These are phyloP conservation scores for Ethmia dodecea DNA, from an alignment of 2,888 invertebrate species.

Conservation along the genomic window DNA sequence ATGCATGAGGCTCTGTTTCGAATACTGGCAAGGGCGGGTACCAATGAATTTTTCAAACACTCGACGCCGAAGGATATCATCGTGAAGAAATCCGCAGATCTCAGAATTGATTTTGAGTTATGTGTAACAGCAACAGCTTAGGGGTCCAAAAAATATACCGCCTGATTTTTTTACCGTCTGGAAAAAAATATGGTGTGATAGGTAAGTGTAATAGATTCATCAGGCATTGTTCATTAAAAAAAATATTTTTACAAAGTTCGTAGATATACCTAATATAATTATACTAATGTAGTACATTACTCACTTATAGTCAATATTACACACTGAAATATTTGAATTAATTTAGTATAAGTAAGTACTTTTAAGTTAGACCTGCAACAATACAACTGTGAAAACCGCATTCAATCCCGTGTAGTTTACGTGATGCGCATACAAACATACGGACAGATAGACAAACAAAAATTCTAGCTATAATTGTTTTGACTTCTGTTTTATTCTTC, in stretches of 20 bases:
- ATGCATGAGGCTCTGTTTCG: too few relatives aligned
- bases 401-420: background rate
- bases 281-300: background rate
- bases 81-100: too few relatives aligned
- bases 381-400: background rate
- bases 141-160: too few relatives aligned
- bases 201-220: background rate
- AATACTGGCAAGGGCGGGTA: too few relatives aligned
- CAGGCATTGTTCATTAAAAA: background rate
- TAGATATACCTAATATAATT: background rate
- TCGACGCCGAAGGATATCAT: too few relatives aligned
- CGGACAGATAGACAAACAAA: background rate
- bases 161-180: too few relatives aligned
- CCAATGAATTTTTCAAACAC: too few relatives aligned
- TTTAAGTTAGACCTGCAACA: background rate
- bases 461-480: background rate
- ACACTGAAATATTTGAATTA: background rate
- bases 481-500: background rate
- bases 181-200: too few relatives aligned
- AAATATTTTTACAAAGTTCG: background rate
- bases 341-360: background rate
- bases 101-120: too few relatives aligned
- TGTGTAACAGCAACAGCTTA: too few relatives aligned
- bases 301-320: background rate
- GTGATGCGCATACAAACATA: background rate